Percentiles rank a stretch among this genome's conserved stretches.
These are phyloP conservation scores for Ceyx erithaca DNA, from an alignment of 2,797 vertebrate genomes.

Conservation along the genomic window DNA sequence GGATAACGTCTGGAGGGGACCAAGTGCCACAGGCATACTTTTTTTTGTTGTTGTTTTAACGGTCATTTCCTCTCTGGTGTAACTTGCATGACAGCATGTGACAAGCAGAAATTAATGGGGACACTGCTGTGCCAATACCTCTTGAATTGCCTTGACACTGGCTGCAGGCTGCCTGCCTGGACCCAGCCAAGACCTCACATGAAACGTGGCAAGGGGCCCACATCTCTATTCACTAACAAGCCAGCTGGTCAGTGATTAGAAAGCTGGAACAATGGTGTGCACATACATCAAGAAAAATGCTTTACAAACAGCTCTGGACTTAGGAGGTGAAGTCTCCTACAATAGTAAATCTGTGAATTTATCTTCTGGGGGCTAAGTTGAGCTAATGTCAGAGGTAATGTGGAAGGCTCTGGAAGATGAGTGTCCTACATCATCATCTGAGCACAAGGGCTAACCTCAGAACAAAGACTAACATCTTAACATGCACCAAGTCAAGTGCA, in stretches of 20 bases:
- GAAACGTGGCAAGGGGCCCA: conserved; percentile 93
- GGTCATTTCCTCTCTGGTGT: conserved; percentile 87
- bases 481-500: not conserved
- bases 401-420: conserved; percentile 19
- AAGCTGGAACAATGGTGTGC: conserved; percentile 84
- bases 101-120: conserved; percentile 86
- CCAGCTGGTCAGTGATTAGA: conserved; percentile 99
- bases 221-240: conserved; percentile 90
- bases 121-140: conserved; percentile 85
- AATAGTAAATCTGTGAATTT: conserved; percentile 44
- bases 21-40: conserved; percentile 77
- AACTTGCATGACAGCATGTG: conserved; percentile 87
- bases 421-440: not conserved
- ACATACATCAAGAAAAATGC: conserved; percentile 85
- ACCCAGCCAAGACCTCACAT: conserved; percentile 98
- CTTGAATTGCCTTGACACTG: conserved; percentile 84
- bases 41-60: conserved; percentile 68
- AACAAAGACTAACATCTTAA: conserved; percentile 16
- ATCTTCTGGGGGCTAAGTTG: conserved; percentile 26
- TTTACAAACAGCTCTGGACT: conserved; percentile 71
- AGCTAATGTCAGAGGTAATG: not conserved
- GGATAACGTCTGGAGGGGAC: conserved; percentile 80
- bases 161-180: conserved; percentile 85
- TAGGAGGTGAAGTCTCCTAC: conserved; percentile 56
- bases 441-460: not conserved